Evolutionary conservation across 2,113 vertebrate genomes (phyloP).

Genomic region (Henicopernis longicauda): DNA sequence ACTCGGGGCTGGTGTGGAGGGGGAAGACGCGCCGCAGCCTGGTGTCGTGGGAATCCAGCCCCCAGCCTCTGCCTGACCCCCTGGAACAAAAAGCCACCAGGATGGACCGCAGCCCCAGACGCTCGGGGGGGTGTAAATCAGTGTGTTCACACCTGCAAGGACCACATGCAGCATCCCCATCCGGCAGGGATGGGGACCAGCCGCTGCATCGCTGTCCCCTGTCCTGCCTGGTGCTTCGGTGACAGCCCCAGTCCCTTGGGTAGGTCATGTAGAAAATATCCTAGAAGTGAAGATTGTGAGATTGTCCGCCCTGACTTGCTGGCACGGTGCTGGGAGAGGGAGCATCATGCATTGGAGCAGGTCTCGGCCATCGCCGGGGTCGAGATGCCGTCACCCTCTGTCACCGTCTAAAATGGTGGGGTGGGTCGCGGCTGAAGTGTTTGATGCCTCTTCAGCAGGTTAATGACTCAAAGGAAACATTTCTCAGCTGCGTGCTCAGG

Average conservation of each 20-base stretch:
- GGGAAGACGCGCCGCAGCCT: background rate
- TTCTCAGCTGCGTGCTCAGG: background rate
- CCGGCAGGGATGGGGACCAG: background rate
- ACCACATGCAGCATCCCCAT: background rate
- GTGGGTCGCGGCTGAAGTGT: background rate
- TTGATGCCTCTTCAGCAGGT: background rate
- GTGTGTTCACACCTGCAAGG: background rate
- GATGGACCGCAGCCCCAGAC: background rate
- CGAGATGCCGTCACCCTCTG: accelerated
- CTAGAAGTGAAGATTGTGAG: background rate
- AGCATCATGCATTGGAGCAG: background rate
- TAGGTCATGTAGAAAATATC: background rate
- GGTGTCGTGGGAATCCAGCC: background rate
- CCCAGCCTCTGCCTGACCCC: background rate
- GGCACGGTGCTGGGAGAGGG: background rate
- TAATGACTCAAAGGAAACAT: background rate
- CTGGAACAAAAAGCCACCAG: background rate
- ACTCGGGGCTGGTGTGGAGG: background rate
- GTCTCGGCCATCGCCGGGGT: background rate
- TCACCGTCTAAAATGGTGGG: accelerated
- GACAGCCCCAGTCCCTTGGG: background rate
- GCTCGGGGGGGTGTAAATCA: background rate
- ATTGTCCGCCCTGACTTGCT: too few relatives aligned
- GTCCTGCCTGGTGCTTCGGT: background rate
- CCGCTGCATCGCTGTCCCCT: background rate